Evolutionary conservation across 2,888 invertebrate species (phyloP).

Genomic region (Agriopis marginaria): DNA sequence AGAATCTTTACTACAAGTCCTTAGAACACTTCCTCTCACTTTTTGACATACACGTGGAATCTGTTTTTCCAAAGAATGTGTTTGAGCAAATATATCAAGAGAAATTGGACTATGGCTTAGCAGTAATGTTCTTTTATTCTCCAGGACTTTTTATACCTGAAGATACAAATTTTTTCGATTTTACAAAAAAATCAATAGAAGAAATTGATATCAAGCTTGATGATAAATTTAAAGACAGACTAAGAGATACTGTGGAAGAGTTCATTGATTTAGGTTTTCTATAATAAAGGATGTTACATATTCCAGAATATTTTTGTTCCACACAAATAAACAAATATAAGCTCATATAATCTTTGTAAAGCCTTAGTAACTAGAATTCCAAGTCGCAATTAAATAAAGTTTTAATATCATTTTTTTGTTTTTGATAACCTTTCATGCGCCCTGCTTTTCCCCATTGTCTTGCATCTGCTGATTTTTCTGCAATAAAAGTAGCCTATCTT

Average conservation of each 20-base stretch:
- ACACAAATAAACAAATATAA: too few relatives aligned
- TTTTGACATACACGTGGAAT: slow-evolving; percentile 55
- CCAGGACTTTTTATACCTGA: slow-evolving; percentile 55
- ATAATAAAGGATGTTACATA: slow-evolving; percentile 2
- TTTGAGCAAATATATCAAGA: slow-evolving; percentile 58
- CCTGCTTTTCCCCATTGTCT: too few relatives aligned
- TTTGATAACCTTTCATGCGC: too few relatives aligned
- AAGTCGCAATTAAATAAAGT: too few relatives aligned
- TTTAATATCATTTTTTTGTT: too few relatives aligned
- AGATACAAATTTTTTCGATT: slow-evolving; percentile 49
- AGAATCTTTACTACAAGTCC: slow-evolving; percentile 42
- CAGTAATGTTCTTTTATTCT: slow-evolving; percentile 44
- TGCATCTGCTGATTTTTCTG: too few relatives aligned
- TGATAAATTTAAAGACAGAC: slow-evolving; percentile 14
- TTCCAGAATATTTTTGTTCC: too few relatives aligned
- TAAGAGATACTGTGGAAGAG: slow-evolving; percentile 56
- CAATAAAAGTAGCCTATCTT: too few relatives aligned
- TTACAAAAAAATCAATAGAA: slow-evolving; percentile 47
- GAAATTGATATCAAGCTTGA: slow-evolving; percentile 49
- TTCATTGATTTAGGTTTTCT: slow-evolving; percentile 53
- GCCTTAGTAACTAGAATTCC: too few relatives aligned
- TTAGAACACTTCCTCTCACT: slow-evolving; percentile 41
- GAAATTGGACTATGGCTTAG: slow-evolving; percentile 54
- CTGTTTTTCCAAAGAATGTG: slow-evolving; percentile 50
- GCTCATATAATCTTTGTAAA: too few relatives aligned